Percentiles rank a stretch among this genome's conserved stretches.
Evolutionary conservation across 2,113 vertebrate genomes (phyloP).

Genomic region (Reinhardtius hippoglossoides): DNA sequence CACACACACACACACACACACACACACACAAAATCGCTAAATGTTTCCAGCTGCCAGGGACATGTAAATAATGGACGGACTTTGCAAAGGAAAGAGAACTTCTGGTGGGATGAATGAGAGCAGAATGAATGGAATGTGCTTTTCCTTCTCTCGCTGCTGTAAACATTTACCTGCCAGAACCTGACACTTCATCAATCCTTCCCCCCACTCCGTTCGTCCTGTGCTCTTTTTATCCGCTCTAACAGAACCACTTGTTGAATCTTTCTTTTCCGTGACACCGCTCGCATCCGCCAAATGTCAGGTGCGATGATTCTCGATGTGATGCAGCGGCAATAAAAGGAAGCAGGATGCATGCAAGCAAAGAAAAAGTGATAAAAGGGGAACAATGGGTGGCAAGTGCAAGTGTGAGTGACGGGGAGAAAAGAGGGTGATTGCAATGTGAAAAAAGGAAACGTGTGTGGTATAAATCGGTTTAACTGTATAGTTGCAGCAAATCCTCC

Average conservation of each 20-base stretch:
- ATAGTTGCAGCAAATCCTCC: too few relatives aligned
- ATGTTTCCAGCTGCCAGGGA: constrained; percentile 59
- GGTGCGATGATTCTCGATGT: constrained; percentile 28
- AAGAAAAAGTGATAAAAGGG: constrained; percentile 3
- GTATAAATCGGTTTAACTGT: background rate
- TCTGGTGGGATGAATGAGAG: constrained; percentile 34
- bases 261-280: constrained; percentile 25
- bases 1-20: constrained; percentile 17
- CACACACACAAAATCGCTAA: constrained; percentile 17
- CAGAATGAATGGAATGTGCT: constrained; percentile 46
- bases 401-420: constrained; percentile 41
- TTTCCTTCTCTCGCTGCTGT: constrained; percentile 36
- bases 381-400: constrained; percentile 3
- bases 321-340: constrained; percentile 41
- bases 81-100: constrained; percentile 27
- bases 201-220: background rate
- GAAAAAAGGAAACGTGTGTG: constrained; percentile 24
- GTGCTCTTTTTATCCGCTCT: constrained; percentile 14
- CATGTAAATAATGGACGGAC: constrained; percentile 47
- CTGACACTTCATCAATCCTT: constrained; percentile 62
- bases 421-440: constrained; percentile 24
- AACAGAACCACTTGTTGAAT: constrained; percentile 42
- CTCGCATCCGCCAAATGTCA: constrained; percentile 41
- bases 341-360: constrained; percentile 32
- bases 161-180: constrained; percentile 55